Base-by-base conservation (phyloP, 2,888 invertebrate species). In the Iphiclides podalirius region DNA sequence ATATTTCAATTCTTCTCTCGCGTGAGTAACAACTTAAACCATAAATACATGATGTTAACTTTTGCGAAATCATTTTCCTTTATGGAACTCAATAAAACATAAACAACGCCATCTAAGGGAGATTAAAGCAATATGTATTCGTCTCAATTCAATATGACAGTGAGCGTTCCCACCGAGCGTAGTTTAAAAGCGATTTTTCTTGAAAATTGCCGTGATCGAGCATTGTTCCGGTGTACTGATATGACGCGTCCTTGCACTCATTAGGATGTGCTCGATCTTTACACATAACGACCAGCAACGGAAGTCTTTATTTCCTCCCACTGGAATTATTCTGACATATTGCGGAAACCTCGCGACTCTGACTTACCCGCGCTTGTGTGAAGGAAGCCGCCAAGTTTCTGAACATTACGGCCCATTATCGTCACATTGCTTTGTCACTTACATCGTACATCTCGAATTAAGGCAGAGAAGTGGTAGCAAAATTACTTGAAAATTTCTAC, bases 231-330 rank as follows among this genome's bases (percentile, higher is more conserved):
- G 56, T 58, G 55, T 57, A 60, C 63, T 57, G 60, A 58, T 62
- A 58, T 64, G 59, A 53, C 43, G 45, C 61, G 75, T 75, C 79
- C 80, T 82, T 81, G 79, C 66, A 70, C 61, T 67, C 68, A 77
- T 75, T 70, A 82, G 84, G 83, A 85, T 75, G 78, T 80, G 57
- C 69, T 67, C 70, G 72, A 75, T 80, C 73, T 74, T 66, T 62
- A 74, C 72, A 66, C 64, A 69, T 70, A 64, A 73, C 68, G 60
- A 67, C 57, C 53, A 58, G 54, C 59, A 60, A 66, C 75, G 78
- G 82, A 83, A 69, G 76, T 74, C 60, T 72, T 72, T 66, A 71
- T 69, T 67, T 64, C 72, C 73, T 74, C 80, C 77, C 71, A 79
- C 77, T 61, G 57, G 54, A 58, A 59, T 62, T 62, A 49, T 57